phyloP scores from a whole-genome alignment of 2,888 invertebrate genomes.

The Scrobipalpa costella region DNA sequence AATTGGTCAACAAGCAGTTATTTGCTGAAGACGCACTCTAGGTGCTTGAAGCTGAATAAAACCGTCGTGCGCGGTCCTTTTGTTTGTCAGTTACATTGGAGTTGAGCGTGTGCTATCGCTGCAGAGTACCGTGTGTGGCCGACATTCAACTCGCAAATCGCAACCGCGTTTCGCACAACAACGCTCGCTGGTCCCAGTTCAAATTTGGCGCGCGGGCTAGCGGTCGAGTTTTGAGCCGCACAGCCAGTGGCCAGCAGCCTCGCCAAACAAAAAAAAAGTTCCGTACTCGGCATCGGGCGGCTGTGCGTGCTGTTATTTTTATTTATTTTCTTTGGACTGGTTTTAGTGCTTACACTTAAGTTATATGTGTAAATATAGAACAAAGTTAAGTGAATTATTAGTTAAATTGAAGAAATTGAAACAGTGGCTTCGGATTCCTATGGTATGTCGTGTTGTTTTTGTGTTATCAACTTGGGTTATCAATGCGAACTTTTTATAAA shows the following conservation, averaged over 20 bases:
- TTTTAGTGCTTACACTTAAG: conserved; percentile 19
- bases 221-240: conserved; percentile 58
- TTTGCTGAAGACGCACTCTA: conserved; percentile 34
- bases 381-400: conserved; percentile 21
- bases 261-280: conserved; percentile 23
- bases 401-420: too few relatives aligned
- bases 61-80: conserved; percentile 33
- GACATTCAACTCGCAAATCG: conserved; percentile 31
- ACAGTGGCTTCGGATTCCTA: conserved; percentile 30
- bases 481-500: conserved; percentile 67
- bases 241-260: conserved; percentile 47
- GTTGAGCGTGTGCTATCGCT: conserved; percentile 23
- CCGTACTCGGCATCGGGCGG: conserved; percentile 17
- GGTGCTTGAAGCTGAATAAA: conserved; percentile 35
- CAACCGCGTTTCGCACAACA: conserved; percentile 34
- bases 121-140: conserved; percentile 27
- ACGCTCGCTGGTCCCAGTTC: conserved; percentile 49
- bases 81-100: conserved; percentile 22
- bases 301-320: conserved; percentile 18
- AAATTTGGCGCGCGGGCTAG: conserved; percentile 70
- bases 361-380: conserved; percentile 20
- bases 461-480: conserved; percentile 54
- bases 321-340: conserved; percentile 26
- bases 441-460: conserved; percentile 56
- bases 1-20: conserved; percentile 30